A percentile compares a stretch with the other conserved stretches of the same genome.
Conservation (phyloP, 2,888 invertebrate species). For the Azorinus chamasolen region DNA sequence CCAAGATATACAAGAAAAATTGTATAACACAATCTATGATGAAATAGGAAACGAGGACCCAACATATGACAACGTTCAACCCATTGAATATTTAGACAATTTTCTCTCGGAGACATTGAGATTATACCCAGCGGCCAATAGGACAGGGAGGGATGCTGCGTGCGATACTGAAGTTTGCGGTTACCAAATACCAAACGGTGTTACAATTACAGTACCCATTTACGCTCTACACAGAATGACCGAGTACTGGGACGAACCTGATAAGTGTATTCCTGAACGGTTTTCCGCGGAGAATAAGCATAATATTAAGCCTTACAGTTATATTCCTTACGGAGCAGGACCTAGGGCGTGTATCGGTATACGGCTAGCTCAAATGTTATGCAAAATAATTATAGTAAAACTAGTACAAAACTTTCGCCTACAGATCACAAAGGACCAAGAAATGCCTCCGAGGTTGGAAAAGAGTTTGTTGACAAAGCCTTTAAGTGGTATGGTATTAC, state of each 20-base stretch:
- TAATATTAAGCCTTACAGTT: slow-evolving; percentile 64
- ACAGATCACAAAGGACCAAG: slow-evolving; percentile 21
- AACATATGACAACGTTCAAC: slow-evolving; percentile 42
- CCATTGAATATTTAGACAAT: slow-evolving; percentile 57
- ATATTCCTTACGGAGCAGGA: slow-evolving; percentile 77
- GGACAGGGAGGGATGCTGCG: slow-evolving; percentile 48
- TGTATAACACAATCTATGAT: slow-evolving; percentile 27
- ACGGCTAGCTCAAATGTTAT: slow-evolving; percentile 71
- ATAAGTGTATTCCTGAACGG: slow-evolving; percentile 57
- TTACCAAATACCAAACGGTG: slow-evolving; percentile 44
- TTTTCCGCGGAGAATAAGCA: slow-evolving; percentile 56
- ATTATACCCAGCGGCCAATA: slow-evolving; percentile 56
- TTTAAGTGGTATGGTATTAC: slow-evolving; percentile 35
- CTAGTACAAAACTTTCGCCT: slow-evolving; percentile 70
- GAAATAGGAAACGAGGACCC: slow-evolving; percentile 28
- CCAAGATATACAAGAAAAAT: slow-evolving; percentile 38
- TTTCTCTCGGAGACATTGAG: slow-evolving; percentile 58
- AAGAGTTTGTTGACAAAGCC: slow-evolving; percentile 54
- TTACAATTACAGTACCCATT: slow-evolving; percentile 50
- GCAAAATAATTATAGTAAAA: slow-evolving; percentile 70
- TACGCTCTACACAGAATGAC: slow-evolving; percentile 54
- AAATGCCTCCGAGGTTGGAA: slow-evolving; percentile 45
- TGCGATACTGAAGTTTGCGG: slow-evolving; percentile 50
- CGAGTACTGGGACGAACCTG: slow-evolving; percentile 54
- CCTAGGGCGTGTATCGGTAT: slow-evolving; percentile 78